phyloP scores from a whole-genome alignment of 2,797 vertebrate species.

The Poeciliopsis paucimaculata region DNA sequence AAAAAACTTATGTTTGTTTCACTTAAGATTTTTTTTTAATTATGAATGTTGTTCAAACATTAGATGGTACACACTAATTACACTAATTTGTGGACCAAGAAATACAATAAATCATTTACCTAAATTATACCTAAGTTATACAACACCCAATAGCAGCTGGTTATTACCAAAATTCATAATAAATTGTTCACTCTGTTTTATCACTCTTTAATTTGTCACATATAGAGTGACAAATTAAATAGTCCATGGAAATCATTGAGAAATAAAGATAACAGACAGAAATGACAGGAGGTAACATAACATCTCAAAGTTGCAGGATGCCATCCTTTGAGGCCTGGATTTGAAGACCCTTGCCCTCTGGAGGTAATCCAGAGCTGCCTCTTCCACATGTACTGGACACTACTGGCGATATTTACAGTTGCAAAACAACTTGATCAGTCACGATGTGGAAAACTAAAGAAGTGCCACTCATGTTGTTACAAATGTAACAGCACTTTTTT shows the following conservation, averaged over 20 bases:
- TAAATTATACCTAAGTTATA: not conserved
- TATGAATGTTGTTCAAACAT: conserved; percentile 11
- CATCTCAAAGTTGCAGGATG: no score
- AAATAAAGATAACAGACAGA: not conserved
- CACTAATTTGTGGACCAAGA: not conserved
- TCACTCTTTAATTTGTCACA: not conserved
- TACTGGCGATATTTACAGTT: not conserved
- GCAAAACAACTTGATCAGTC: not conserved
- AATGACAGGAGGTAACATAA: not conserved
- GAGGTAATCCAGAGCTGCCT: not conserved
- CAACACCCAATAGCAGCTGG: not conserved
- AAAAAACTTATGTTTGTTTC: conserved; percentile 24
- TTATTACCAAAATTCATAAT: not conserved
- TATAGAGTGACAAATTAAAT: not conserved
- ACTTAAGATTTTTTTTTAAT: conserved; percentile 5
- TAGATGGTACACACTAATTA: not conserved
- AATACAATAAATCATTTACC: not conserved
- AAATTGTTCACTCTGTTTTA: conserved; percentile 2
- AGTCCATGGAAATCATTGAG: not conserved
- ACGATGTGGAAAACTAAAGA: not conserved
- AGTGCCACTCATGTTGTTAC: not conserved
- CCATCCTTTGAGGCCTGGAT: no score
- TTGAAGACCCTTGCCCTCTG: not conserved
- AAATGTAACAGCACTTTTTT: not conserved
- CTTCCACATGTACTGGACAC: not conserved